These are phyloP conservation scores for Chrysina gloriosa DNA, from an alignment of 2,888 invertebrate genomes.

Conservation along the genomic window DNA sequence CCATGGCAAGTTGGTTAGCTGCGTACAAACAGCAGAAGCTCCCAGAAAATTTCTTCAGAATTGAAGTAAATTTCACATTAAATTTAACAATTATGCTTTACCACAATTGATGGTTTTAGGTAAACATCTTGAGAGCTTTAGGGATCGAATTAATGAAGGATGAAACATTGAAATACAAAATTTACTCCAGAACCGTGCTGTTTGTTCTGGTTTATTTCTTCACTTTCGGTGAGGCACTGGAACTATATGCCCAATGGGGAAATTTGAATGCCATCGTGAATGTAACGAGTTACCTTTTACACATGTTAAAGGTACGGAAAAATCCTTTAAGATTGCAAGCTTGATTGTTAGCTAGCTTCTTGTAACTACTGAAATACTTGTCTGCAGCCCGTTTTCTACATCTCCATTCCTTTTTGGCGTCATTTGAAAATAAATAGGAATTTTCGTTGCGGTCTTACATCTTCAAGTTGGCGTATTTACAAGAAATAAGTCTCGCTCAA, in stretches of 20 bases:
- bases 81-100: neutral
- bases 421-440: too few species aligned
- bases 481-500: too few species aligned
- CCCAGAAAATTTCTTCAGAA: conserved; percentile 38
- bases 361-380: too few species aligned
- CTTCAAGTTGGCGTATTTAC: too few species aligned
- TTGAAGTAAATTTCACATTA: conserved; percentile 15
- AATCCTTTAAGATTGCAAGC: neutral
- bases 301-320: conserved; percentile 33
- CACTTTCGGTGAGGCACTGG: conserved; percentile 34
- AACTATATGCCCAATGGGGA: conserved; percentile 40
- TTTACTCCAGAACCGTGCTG: conserved; percentile 34
- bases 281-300: conserved; percentile 39
- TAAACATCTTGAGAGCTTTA: conserved; percentile 32
- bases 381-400: too few species aligned
- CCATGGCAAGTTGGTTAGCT: neutral
- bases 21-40: conserved; percentile 33
- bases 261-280: conserved; percentile 31
- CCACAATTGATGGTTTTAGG: conserved; percentile 10
- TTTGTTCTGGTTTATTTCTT: conserved; percentile 37
- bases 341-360: neutral
- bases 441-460: too few species aligned
- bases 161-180: conserved; percentile 31
- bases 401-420: too few species aligned
- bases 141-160: conserved; percentile 41